Base-by-base conservation (phyloP, 2,888 invertebrate species). In the Volucella inanis region DNA sequence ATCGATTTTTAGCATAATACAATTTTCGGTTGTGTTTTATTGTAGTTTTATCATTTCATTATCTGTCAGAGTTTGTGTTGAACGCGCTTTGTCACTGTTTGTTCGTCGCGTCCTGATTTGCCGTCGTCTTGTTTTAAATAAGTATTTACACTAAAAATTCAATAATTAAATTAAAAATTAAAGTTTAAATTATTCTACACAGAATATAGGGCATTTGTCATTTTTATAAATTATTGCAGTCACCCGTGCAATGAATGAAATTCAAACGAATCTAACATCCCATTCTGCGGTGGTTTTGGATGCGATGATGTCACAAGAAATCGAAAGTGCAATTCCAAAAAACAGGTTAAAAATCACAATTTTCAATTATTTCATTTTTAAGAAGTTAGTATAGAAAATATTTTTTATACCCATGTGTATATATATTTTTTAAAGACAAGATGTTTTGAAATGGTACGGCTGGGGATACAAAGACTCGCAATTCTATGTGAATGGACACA, bases 401-500 rank as follows among this genome's bases (percentile, higher is more conserved):
- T 22, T 65, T 67, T 61, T 45, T 39, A 8, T 61, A 15, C n/a
- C n/a, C n/a, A n/a, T n/a, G n/a, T n/a, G n/a, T 45, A 14, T 52
- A 10, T 18, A n/a, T 84, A 75, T 87, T 74, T 74, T 76, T 93
- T 93, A 76, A 93, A 98, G 98, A 89, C 97, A 98, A 92, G 96
- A 98, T 70, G 92, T 97, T 45, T 93, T 99, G 65, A 99, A 98
- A 93, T 99, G 99, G 99, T 98, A 99, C 93, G 99, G 99, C 22
- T 99, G 99, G 99, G 99, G 99, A n/a, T 99, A 99, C 93, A 96
- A 96, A 87, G 99, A 99, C 92, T 97, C 98, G 0, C 94, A 94
- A 92, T 99, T 99, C 92, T 92, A 94, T 67, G 90, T 96, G 8
- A 94, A 94, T 88, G 93, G 95, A 76, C 93, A 94, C 84, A 93